Evolutionary conservation across 2,888 invertebrate genomes (phyloP).

Genomic region (Diogma glabrata): DNA sequence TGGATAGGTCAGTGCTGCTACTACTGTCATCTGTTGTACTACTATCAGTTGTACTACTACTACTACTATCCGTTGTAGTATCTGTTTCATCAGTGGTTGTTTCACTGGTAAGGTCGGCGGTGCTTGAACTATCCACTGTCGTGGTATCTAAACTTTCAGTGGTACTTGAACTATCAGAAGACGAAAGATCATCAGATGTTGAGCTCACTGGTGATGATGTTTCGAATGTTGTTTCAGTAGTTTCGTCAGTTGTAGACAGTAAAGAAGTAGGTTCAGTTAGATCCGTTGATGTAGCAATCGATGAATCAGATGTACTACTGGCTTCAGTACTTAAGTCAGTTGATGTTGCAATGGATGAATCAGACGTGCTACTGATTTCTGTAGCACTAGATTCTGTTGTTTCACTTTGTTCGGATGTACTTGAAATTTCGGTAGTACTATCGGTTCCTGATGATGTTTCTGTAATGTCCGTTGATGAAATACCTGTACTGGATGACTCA

Average conservation of each 20-base stretch:
- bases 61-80: not conserved
- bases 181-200: too few relatives aligned
- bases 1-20: conserved; percentile 6
- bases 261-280: too few relatives aligned
- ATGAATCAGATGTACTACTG: not conserved
- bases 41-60: not conserved
- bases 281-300: conserved; percentile 10
- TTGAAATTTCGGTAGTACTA: conserved; percentile 15
- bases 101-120: too few relatives aligned
- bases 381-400: not conserved
- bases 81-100: not conserved
- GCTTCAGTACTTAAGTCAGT: conserved; percentile 12
- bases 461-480: not conserved
- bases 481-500: conserved; percentile 11
- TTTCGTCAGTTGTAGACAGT: too few relatives aligned
- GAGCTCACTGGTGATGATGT: too few relatives aligned
- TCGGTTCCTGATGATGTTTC: conserved; percentile 15
- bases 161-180: conserved; percentile 11
- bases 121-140: conserved; percentile 11
- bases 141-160: conserved; percentile 9
- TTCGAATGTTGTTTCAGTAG: too few relatives aligned
- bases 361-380: not conserved
- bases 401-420: conserved; percentile 20
- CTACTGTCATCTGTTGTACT: too few relatives aligned
- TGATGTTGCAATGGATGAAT: not conserved